Evolutionary conservation across 2,113 vertebrate genomes (phyloP).

Genomic region (Chamaea fasciata): DNA sequence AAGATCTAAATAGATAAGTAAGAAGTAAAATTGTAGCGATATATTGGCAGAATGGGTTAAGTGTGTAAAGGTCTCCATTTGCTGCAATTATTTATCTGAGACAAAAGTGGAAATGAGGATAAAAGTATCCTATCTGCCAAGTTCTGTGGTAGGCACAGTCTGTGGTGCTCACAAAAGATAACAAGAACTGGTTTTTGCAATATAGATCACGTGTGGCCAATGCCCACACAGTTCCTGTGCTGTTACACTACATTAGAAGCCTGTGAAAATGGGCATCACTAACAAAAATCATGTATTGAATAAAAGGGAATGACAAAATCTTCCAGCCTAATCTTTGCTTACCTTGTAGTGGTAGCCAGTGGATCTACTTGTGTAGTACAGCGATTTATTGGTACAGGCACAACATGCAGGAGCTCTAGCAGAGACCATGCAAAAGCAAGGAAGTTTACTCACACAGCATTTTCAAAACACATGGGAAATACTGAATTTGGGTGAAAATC

Average conservation of each 20-base stretch:
- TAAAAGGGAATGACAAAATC: not conserved
- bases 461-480: not conserved
- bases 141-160: not conserved
- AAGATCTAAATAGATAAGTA: not conserved
- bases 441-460: not conserved
- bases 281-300: not conserved
- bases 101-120: not conserved
- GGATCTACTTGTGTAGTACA: not conserved
- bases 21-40: not conserved
- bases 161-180: not conserved
- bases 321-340: not conserved
- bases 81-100: not conserved
- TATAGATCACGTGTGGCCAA: rapidly evolving
- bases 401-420: not conserved
- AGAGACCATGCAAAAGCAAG: not conserved
- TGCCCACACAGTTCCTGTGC: not conserved
- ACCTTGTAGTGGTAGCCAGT: not conserved
- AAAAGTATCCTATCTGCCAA: not conserved
- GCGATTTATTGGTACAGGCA: not conserved
- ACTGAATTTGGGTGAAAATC: not conserved
- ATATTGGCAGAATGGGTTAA: not conserved
- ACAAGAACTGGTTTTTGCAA: not conserved
- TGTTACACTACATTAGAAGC: not conserved
- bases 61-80: not conserved
- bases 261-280: not conserved